Conservation (phyloP, 1,140 invertebrate genomes). For the Ips nitidus region DNA sequence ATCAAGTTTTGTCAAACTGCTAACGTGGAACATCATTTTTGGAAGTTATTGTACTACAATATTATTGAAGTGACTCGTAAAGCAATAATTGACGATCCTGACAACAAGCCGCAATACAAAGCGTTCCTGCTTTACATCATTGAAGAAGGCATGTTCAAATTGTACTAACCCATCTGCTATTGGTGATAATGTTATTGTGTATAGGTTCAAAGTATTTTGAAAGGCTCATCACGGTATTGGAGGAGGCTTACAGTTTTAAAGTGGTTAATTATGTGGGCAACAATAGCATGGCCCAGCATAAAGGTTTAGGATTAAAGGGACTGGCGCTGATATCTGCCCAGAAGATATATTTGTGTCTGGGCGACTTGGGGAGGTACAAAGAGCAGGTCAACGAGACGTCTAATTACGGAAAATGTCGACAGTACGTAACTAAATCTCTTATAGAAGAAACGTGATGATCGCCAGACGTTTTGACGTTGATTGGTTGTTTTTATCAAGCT, state of each 20-base stretch:
- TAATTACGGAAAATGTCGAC: constrained; percentile 84
- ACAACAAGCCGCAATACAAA: constrained; percentile 63
- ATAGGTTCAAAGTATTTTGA: constrained; percentile 72
- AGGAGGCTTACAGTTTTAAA: constrained; percentile 74
- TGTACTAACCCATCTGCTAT: no score
- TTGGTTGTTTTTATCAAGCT: neutral
- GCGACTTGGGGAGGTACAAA: constrained; percentile 87
- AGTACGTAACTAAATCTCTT: constrained; percentile 54
- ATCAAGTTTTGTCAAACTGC: constrained; percentile 86
- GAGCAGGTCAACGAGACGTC: constrained; percentile 80
- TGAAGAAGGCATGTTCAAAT: constrained; percentile 62
- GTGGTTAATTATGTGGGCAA: constrained; percentile 64
- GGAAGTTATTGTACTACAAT: constrained; percentile 91
- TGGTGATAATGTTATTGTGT: neutral
- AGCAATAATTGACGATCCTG: constrained; percentile 53
- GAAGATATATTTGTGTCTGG: constrained; percentile 85
- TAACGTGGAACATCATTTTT: constrained; percentile 87
- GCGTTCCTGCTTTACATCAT: constrained; percentile 70
- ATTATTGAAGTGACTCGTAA: constrained; percentile 82
- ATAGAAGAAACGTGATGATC: neutral
- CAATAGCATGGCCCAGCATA: constrained; percentile 57
- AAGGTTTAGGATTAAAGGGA: constrained; percentile 68
- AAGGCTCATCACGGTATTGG: constrained; percentile 70
- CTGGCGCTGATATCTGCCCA: constrained; percentile 82
- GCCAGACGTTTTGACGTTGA: constrained; percentile 34